These are phyloP conservation scores for Danio tinwini DNA, from an alignment of 2,797 vertebrate species.

Conservation along the genomic window DNA sequence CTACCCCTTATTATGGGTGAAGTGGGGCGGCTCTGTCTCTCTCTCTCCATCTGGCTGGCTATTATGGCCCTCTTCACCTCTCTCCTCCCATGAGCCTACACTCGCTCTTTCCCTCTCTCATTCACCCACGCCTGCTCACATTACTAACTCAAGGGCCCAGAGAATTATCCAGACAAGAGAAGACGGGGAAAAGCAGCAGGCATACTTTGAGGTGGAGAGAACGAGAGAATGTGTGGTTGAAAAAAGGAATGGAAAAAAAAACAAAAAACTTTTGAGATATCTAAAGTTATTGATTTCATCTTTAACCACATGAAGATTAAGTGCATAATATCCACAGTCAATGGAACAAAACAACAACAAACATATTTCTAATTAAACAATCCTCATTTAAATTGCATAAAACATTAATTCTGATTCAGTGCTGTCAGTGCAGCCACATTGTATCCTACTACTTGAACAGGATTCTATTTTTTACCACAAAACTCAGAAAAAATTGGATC, in stretches of 20 bases:
- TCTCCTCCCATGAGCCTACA: constrained; percentile 52
- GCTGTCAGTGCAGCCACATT: background rate
- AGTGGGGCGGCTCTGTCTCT: constrained; percentile 55
- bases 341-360: background rate
- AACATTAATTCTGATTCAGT: constrained; percentile 11
- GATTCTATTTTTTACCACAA: constrained; percentile 7
- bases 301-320: too few relatives aligned
- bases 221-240: background rate
- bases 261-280: background rate
- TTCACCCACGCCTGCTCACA: constrained; percentile 57
- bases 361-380: constrained; percentile 7
- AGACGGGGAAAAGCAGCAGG: constrained; percentile 34
- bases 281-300: background rate
- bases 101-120: constrained; percentile 43
- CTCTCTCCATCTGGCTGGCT: constrained; percentile 52
- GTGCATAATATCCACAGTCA: background rate
- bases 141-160: constrained; percentile 60
- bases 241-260: background rate
- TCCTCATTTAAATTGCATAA: background rate
- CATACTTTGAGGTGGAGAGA: constrained; percentile 4
- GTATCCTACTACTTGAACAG: constrained; percentile 11
- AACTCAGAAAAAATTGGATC: constrained; percentile 40
- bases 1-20: constrained; percentile 66
- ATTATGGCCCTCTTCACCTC: constrained; percentile 62
- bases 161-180: constrained; percentile 42